Evolutionary conservation across 2,888 invertebrate genomes (phyloP), one percentile per base, ranked within the genome.

Genomic region (Nycteola revayana): DNA sequence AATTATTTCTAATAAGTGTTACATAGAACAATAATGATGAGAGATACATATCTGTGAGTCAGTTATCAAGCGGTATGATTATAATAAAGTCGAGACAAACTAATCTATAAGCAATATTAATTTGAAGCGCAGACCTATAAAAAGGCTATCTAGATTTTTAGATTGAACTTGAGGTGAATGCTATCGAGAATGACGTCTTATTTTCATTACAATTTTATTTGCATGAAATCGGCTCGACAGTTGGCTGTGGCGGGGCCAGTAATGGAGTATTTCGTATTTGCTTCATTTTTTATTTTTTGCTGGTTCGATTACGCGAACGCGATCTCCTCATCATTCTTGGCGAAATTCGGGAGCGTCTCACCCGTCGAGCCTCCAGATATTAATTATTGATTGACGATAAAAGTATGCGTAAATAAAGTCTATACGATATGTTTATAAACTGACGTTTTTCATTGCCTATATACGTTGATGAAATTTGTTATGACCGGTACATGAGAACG

Each of bases 251-350:
- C 49, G 65, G 46, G 49, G 63, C 60, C 69, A 56, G 85, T 87
- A 87, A 88, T 87, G 86, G 81, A 85, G 86, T 85, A 87, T 86
- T 88, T 86, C 84, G 85, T 87, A 87, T 88, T 88, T 88, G 85
- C 74, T 81, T 88, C 86, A 85, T 85, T 88, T 86, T 87, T 87
- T 77, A 81, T 80, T 88, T 88, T 88, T 87, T 87, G 84, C 62
- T 66, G 69, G 80, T 81, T 85, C 87, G 87, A 87, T 88, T 88
- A 88, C 88, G 74, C 83, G 88, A 85, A 87, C 84, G 84, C 87
- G 87, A 86, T 84, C 82, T 77, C 74, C 74, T 73, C 82, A 78
- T 82, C 82, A 77, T 81, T 83, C 82, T 76, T 62, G 72, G 83
- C 83, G 84, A 87, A 88, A 88, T 88, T 88, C 88, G 88, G 88